Conservation (phyloP, 2,888 invertebrate genomes). For the Teleiodes luculella region DNA sequence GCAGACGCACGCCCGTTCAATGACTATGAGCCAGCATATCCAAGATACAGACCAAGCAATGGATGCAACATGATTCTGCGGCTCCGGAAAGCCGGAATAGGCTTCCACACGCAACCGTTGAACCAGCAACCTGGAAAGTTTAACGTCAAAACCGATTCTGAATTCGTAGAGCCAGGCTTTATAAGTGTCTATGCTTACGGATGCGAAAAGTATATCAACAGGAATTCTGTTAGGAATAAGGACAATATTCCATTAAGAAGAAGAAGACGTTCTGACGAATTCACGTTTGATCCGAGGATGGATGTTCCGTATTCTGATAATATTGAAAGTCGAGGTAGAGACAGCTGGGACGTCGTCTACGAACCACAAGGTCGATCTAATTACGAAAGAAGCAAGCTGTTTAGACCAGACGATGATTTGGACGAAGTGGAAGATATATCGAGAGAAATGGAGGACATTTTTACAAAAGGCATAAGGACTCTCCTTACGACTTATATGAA, state of each 20-base stretch:
- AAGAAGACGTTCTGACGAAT: constrained; percentile 60
- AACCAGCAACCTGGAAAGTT: constrained; percentile 83
- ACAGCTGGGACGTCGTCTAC: constrained; percentile 57
- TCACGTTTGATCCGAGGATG: constrained; percentile 58
- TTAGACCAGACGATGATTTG: constrained; percentile 72
- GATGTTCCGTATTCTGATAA: constrained; percentile 36
- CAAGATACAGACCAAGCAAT: constrained; percentile 41
- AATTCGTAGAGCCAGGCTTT: constrained; percentile 90
- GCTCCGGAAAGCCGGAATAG: constrained; percentile 87
- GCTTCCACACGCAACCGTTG: constrained; percentile 85
- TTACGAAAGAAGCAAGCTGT: constrained; percentile 70
- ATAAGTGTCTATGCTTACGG: constrained; percentile 92
- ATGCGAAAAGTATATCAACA: constrained; percentile 81
- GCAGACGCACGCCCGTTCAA: constrained; percentile 59
- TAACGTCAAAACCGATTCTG: constrained; percentile 87
- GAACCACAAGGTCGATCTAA: constrained; percentile 56
- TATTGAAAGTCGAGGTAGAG: constrained; percentile 46
- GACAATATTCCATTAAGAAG: constrained; percentile 57
- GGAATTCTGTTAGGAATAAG: constrained; percentile 61
- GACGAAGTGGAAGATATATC: constrained; percentile 83
- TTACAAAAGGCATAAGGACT: constrained; percentile 89
- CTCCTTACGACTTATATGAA: constrained; percentile 90
- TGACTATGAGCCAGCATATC: constrained; percentile 30
- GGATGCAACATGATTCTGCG: constrained; percentile 89
- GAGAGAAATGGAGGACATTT: constrained; percentile 90